phyloP scores from a whole-genome alignment of 1,140 invertebrate species.

The Trichonephila clavata region DNA sequence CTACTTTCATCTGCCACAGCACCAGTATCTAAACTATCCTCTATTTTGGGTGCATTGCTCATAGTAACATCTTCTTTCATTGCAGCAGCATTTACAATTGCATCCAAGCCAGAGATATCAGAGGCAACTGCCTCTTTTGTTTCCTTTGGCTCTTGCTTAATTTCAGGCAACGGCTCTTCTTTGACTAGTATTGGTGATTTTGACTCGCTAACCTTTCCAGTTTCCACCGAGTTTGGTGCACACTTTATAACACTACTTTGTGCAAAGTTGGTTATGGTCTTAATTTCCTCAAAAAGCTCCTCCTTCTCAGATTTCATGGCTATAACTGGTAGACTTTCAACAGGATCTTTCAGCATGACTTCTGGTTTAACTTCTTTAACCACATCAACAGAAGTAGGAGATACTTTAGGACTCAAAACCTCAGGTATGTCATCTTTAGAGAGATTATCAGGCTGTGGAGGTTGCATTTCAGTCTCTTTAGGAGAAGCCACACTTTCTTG shows the following conservation, averaged over 20 bases:
- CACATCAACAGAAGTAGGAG: background rate
- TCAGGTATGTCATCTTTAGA: background rate
- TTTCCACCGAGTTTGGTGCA: background rate
- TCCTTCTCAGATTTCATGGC: background rate
- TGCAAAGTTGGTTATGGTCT: background rate
- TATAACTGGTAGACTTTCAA: background rate
- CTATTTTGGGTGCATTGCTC: background rate
- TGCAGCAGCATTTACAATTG: slow-evolving; percentile 5
- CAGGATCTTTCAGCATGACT: background rate
- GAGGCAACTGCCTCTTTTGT: background rate
- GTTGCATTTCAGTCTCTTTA: background rate
- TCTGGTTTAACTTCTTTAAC: background rate
- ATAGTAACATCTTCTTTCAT: background rate
- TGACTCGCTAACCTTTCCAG: background rate
- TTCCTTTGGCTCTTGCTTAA: background rate
- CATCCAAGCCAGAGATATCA: background rate
- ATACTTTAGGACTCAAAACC: background rate
- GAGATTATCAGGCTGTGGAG: background rate
- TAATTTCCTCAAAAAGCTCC: slow-evolving; percentile 27
- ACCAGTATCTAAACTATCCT: background rate
- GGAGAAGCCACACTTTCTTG: background rate
- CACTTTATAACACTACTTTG: slow-evolving; percentile 60
- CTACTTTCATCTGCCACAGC: background rate
- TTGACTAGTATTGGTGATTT: background rate
- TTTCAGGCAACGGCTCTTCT: background rate